phyloP scores from a whole-genome alignment of 2,113 vertebrate species.

The Phyllostomus discolor region DNA sequence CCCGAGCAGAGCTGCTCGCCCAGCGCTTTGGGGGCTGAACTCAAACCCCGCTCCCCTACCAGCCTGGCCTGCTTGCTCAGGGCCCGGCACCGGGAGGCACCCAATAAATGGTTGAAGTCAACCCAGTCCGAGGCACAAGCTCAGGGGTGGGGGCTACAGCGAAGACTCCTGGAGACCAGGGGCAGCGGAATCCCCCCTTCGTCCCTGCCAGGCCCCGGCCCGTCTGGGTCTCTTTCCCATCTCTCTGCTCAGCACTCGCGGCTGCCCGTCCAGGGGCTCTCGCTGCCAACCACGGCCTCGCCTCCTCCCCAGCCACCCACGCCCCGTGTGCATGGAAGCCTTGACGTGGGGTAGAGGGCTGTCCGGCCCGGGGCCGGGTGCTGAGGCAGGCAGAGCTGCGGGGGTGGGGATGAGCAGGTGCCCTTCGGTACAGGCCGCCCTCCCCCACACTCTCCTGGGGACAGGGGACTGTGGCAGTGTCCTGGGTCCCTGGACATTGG shows the following conservation, averaged over 20 bases:
- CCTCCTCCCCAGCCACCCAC: background rate
- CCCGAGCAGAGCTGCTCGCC: background rate
- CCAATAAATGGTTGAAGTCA: background rate
- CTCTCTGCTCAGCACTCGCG: fast-evolving
- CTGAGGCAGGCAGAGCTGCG: background rate
- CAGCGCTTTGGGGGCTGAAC: background rate
- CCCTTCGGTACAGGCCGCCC: background rate
- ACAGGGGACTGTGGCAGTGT: fast-evolving
- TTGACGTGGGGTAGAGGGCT: background rate
- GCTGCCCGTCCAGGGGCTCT: background rate
- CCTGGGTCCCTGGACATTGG: background rate
- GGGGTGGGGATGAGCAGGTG: background rate
- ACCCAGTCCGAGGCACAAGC: no score
- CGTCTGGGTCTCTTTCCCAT: background rate
- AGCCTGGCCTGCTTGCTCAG: no score
- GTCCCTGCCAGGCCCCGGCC: background rate
- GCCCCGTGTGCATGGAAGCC: fast-evolving
- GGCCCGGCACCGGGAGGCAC: fast-evolving
- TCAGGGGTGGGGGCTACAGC: background rate
- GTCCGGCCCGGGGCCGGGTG: background rate
- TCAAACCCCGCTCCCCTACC: background rate
- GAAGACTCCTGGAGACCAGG: background rate
- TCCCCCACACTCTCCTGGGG: no score
- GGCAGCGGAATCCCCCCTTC: fast-evolving
- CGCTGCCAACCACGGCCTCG: no score